Conservation (phyloP, 2,113 vertebrate genomes). For the Pseudopipra pipra region DNA sequence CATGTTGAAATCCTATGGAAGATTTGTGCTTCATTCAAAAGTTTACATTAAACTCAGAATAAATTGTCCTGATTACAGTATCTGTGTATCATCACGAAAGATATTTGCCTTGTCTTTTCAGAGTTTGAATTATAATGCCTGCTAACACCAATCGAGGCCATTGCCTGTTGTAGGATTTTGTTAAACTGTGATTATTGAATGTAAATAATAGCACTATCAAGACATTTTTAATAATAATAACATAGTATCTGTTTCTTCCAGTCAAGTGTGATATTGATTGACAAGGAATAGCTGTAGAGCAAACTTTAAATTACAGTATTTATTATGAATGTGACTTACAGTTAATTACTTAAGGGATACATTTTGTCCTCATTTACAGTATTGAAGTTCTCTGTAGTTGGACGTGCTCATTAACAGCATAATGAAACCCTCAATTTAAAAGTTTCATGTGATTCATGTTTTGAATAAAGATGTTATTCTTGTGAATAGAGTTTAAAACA, state of each 20-base stretch:
- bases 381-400: conserved; percentile 4
- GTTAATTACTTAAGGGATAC: conserved; percentile 34
- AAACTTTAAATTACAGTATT: conserved; percentile 43
- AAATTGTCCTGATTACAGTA: not conserved
- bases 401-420: not conserved
- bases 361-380: conserved; percentile 23
- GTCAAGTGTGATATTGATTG: conserved; percentile 17
- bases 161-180: not conserved
- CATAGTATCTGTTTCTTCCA: not conserved
- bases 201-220: not conserved
- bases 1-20: not conserved
- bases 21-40: not conserved
- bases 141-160: not conserved
- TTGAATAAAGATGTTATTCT: not conserved
- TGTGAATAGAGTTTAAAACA: not conserved
- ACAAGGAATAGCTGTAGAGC: conserved; percentile 21
- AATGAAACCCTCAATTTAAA: not conserved
- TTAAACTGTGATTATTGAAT: conserved; percentile 7
- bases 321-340: conserved; percentile 28
- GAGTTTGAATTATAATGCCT: not conserved
- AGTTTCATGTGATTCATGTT: not conserved
- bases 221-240: not conserved
- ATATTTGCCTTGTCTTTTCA: not conserved
- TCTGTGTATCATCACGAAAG: not conserved
- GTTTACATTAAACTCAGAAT: not conserved